Conservation (phyloP, 2,888 invertebrate species). For the Lochmaea crataegi region DNA sequence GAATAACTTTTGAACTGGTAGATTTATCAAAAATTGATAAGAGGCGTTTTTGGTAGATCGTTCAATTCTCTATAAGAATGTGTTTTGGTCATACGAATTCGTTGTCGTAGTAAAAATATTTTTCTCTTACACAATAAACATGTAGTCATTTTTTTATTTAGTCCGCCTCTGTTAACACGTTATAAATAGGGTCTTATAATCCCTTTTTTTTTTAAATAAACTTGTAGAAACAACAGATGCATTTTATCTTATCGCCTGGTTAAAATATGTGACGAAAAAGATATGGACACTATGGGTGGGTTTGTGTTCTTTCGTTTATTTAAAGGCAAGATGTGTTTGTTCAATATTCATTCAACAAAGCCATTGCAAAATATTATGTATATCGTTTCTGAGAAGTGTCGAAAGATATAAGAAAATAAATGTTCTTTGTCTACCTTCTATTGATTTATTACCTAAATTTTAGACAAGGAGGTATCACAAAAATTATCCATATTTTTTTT, state of each 20-base stretch:
- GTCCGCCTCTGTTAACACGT: constrained; percentile 15
- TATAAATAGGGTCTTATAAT: constrained; percentile 13
- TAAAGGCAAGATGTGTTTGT: constrained; percentile 31
- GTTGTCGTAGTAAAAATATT: no score
- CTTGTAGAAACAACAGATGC: constrained; percentile 31
- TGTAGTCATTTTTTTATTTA: no score
- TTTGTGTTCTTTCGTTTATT: constrained; percentile 29
- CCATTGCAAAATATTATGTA: constrained; percentile 26
- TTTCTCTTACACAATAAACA: no score
- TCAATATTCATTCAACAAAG: constrained; percentile 24
- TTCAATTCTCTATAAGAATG: no score
- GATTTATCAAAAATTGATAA: no score
- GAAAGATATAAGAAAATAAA: constrained; percentile 29
- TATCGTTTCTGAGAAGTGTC: constrained; percentile 22
- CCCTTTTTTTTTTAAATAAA: constrained; percentile 19
- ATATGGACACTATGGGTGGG: constrained; percentile 26
- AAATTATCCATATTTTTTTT: background rate
- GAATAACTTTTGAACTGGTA: no score
- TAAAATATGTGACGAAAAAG: constrained; percentile 29
- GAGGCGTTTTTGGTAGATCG: no score
- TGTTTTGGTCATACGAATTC: no score
- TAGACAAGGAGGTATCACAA: background rate
- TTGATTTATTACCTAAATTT: constrained; percentile 24
- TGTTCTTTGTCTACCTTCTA: constrained; percentile 25
- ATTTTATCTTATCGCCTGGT: constrained; percentile 28